Evolutionary conservation across 2,113 vertebrate species (phyloP).

Genomic region (human): DNA sequence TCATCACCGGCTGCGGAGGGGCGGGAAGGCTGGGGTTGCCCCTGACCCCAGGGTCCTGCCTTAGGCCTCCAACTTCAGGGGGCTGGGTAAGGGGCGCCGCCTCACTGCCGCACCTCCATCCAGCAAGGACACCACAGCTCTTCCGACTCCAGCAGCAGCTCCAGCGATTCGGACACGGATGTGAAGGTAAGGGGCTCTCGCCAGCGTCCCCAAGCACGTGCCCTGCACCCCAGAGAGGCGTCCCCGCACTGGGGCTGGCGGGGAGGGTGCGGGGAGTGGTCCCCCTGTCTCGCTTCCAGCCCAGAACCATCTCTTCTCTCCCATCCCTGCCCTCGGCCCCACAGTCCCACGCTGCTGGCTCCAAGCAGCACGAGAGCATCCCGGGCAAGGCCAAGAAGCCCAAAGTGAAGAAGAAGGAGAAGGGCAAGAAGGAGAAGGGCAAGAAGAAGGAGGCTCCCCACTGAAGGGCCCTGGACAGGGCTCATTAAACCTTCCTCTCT

Average conservation of each 20-base stretch:
- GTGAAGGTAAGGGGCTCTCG: conserved; percentile 41
- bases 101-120: neutral
- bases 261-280: too few relatives aligned
- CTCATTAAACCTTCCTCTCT: conserved; percentile 3
- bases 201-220: rapidly evolving
- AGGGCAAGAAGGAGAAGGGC: neutral
- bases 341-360: neutral
- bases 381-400: conserved; percentile 64
- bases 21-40: rapidly evolving
- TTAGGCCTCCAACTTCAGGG: neutral
- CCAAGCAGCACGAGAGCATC: neutral
- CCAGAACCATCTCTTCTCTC: neutral
- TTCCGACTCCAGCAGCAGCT: conserved; percentile 69
- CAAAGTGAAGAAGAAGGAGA: conserved; percentile 59
- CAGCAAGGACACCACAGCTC: conserved; percentile 14
- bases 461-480: neutral
- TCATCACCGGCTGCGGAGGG: rapidly evolving
- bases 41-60: neutral
- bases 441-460: neutral
- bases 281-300: rapidly evolving
- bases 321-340: neutral
- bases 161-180: conserved; percentile 52
- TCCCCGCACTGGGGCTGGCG: rapidly evolving
- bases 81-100: neutral
- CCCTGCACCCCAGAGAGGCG: rapidly evolving